Conservation (phyloP, 2,888 invertebrate species). For the Apodemia arnacis region DNA sequence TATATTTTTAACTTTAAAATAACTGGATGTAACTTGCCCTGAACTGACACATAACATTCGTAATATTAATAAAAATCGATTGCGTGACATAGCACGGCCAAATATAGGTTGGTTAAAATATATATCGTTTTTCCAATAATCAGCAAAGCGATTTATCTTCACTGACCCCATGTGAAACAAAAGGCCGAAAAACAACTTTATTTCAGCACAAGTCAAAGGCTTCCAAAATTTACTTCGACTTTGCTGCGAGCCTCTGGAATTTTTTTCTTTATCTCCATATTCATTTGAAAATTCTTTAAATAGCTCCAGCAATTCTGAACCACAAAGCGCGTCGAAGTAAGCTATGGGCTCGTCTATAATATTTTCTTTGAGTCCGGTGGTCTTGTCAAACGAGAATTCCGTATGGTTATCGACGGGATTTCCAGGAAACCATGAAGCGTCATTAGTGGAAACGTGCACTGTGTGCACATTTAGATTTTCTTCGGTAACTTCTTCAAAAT, state of each 20-base stretch:
- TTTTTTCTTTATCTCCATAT: constrained; percentile 43
- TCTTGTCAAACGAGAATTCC: neutral
- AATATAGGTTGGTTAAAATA: constrained; percentile 66
- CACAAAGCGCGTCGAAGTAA: neutral
- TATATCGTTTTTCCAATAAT: constrained; percentile 55
- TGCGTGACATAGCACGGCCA: constrained; percentile 47
- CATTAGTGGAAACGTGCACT: constrained; percentile 29
- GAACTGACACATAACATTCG: constrained; percentile 52
- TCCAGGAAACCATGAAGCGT: constrained; percentile 36
- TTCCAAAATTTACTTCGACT: constrained; percentile 42
- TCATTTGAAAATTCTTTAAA: constrained; percentile 9
- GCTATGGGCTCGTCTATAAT: constrained; percentile 1
- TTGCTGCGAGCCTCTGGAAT: constrained; percentile 19
- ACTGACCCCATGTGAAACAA: constrained; percentile 54
- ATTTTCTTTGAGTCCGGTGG: neutral
- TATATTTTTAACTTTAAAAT: constrained; percentile 62
- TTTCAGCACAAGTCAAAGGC: constrained; percentile 45
- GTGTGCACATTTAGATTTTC: constrained; percentile 28
- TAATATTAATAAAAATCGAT: constrained; percentile 58
- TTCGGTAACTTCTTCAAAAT: constrained; percentile 38
- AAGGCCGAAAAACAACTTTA: constrained; percentile 61
- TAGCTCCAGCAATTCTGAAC: neutral
- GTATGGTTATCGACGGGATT: constrained; percentile 23
- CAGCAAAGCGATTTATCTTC: constrained; percentile 59
- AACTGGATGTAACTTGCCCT: constrained; percentile 45